A percentile compares a stretch with the other conserved stretches of the same genome.
These are phyloP conservation scores for Drosophila malerkotliana DNA, from an alignment of 1,140 invertebrate species.

Conservation along the genomic window DNA sequence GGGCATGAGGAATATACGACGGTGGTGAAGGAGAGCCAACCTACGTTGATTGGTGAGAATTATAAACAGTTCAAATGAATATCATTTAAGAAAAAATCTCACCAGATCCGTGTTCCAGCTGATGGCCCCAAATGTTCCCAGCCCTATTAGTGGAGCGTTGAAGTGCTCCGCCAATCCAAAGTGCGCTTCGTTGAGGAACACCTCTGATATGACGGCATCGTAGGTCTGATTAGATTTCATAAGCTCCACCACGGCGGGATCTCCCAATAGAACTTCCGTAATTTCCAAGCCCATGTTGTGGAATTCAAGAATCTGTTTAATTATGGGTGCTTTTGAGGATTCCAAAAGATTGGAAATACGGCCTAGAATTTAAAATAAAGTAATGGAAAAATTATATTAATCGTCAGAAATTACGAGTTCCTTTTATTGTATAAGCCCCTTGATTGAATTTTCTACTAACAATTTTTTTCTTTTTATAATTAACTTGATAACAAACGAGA, in stretches of 20 bases:
- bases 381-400: too few relatives aligned
- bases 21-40: slow-evolving; percentile 79
- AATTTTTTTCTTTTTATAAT: too few relatives aligned
- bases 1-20: slow-evolving; percentile 81
- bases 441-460: too few relatives aligned
- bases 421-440: too few relatives aligned
- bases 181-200: slow-evolving; percentile 74
- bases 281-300: slow-evolving; percentile 42
- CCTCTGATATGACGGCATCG: slow-evolving; percentile 77
- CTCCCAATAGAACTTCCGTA: slow-evolving; percentile 50
- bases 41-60: slow-evolving; percentile 13
- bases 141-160: slow-evolving; percentile 75
- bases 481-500: too few relatives aligned
- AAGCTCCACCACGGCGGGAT: slow-evolving; percentile 48
- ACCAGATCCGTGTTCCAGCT: slow-evolving; percentile 75
- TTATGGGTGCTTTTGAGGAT: slow-evolving; percentile 37
- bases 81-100: slow-evolving; percentile 36
- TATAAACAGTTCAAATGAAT: neutral
- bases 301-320: slow-evolving; percentile 57
- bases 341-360: slow-evolving; percentile 45
- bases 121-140: slow-evolving; percentile 75
- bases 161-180: slow-evolving; percentile 77
- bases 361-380: slow-evolving; percentile 27
- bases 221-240: slow-evolving; percentile 65
- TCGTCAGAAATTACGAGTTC: too few relatives aligned